Conservation (phyloP, 2,888 invertebrate genomes). For the Ischnura elegans region DNA sequence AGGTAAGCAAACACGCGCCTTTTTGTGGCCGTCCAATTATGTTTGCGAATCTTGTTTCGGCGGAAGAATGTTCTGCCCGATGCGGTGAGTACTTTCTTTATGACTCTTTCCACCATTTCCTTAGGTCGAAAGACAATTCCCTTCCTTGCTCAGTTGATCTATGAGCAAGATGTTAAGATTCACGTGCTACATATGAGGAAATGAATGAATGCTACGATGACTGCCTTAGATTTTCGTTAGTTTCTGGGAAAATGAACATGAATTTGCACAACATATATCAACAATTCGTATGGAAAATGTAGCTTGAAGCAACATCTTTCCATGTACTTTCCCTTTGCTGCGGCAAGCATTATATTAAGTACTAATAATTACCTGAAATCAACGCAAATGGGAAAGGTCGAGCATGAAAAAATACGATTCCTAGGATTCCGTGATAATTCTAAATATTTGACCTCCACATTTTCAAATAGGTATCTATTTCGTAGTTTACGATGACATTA, state of each 20-base stretch:
- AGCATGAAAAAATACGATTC: too few relatives aligned
- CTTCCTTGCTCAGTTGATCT: neutral
- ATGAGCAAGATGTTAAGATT: neutral
- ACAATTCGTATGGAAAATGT: neutral
- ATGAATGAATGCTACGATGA: neutral
- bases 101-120: neutral
- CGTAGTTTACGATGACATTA: too few relatives aligned
- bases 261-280: neutral
- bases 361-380: neutral
- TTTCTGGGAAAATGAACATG: neutral
- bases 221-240: neutral
- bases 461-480: too few relatives aligned
- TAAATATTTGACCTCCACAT: too few relatives aligned
- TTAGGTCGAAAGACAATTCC: neutral
- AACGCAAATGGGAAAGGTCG: too few relatives aligned
- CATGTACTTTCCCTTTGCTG: neutral
- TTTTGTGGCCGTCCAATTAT: slow-evolving; percentile 16
- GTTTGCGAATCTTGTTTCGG: neutral
- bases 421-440: too few relatives aligned
- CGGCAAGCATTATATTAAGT: neutral
- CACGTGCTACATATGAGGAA: too few relatives aligned
- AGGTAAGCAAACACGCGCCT: neutral
- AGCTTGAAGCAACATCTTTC: neutral
- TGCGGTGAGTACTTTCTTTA: neutral
- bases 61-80: neutral